A percentile compares a stretch with the other conserved stretches of the same genome.
Evolutionary conservation across 2,797 vertebrate genomes (phyloP).

Genomic region (Megalops cyprinoides): DNA sequence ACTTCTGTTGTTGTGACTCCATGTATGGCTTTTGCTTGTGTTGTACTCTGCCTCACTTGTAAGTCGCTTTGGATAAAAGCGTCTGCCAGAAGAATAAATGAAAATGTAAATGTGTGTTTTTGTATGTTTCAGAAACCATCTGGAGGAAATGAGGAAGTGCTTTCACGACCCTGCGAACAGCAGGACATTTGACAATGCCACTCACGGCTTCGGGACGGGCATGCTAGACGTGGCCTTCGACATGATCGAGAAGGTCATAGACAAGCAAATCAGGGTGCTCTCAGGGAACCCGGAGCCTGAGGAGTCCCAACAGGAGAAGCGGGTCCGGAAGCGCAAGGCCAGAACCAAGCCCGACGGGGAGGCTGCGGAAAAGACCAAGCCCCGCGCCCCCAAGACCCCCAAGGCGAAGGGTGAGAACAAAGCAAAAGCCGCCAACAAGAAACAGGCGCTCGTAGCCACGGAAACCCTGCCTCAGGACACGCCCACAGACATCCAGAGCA

Average conservation of each 20-base stretch:
- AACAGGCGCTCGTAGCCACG: neutral
- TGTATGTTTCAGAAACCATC: constrained; percentile 68
- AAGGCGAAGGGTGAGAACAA: constrained; percentile 64
- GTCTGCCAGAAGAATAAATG: neutral
- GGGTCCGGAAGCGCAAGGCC: constrained; percentile 69
- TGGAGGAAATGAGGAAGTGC: constrained; percentile 77
- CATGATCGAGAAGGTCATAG: constrained; percentile 73
- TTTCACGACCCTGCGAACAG: constrained; percentile 74
- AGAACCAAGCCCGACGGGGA: constrained; percentile 51
- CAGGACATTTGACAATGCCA: constrained; percentile 71
- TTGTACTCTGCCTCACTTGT: no score
- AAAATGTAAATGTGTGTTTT: neutral
- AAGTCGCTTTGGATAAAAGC: no score
- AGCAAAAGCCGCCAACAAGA: constrained; percentile 59
- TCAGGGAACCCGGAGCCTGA: constrained; percentile 73
- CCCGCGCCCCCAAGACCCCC: constrained; percentile 48
- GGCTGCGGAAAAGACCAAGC: constrained; percentile 45
- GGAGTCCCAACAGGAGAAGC: constrained; percentile 52
- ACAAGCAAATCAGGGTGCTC: constrained; percentile 77
- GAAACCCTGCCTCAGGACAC: constrained; percentile 49
- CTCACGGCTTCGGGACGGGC: constrained; percentile 76
- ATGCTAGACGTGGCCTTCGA: constrained; percentile 75
- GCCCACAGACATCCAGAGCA: constrained; percentile 61
- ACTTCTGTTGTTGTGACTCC: no score
- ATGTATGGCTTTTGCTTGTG: no score